Base-by-base conservation (phyloP, 2,113 vertebrate genomes). In the Tragulus kanchil region DNA sequence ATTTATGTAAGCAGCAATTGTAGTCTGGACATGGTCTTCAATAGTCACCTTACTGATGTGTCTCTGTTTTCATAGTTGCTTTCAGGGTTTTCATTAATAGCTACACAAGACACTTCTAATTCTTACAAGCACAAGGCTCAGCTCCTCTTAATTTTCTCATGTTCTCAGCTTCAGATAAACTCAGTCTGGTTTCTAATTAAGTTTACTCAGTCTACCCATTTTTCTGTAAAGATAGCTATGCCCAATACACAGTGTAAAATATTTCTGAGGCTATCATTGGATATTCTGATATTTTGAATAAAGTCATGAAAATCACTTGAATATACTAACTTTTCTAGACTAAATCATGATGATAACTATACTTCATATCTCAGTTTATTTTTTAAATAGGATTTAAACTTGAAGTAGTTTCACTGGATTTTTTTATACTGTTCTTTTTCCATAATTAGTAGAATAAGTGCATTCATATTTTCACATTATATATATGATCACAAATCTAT, bases 401-500 rank as follows among this genome's bases (percentile, higher is more conserved):
- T 85, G 5, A 65, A 85, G 79, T 93, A 79, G 50, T 14, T 45
- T 45, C 54, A 88, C 17, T 93, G 23, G 31, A 81, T n/a, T 77
- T 14, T 28, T 61, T 92, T 85, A 78, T 64, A 89, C 8, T 89
- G 26, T 82, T 79, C 11, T 58, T 54, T 96, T 81, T 12, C 25
- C 23, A 59, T 77, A 95, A 48, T 85, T 94, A 71, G 48, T 85
- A 81, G 26, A 78, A 89, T 25, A 90, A 79, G 77, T 86, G 19
- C 15, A 15, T 88, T n/a, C 31, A 21, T 36, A 85, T 25, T 94
- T 87, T 81, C 12, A 75, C 1, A 56, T 85, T 73, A 81, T 67
- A 11, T 42, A 50, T 61, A 3, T 96, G 21, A 71, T 78, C 31
- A 97, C 45, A 93, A 78, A 89, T 93, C 56, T 86, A 85, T 52